Conservation (phyloP, 2,113 vertebrate genomes). For the Callocephalon fimbriatum region DNA sequence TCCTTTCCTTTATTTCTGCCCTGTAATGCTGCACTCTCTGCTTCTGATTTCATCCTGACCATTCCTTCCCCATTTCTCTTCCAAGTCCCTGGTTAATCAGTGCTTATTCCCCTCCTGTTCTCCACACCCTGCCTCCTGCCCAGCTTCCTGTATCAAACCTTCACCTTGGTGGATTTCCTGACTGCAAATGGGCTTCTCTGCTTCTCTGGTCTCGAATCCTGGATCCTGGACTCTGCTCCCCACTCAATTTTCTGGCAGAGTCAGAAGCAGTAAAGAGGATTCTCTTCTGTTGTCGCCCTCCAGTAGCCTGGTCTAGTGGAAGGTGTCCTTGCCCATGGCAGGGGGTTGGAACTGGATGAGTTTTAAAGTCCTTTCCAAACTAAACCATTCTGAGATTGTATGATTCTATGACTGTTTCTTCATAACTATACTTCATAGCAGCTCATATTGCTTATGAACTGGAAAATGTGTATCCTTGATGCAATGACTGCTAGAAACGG, state of each 20-base stretch:
- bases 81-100: not conserved
- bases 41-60: not conserved
- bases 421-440: not conserved
- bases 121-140: rapidly evolving
- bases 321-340: not conserved
- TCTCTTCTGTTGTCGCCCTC: not conserved
- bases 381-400: not conserved
- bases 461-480: not conserved
- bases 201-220: rapidly evolving
- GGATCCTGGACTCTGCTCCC: not conserved
- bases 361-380: not conserved
- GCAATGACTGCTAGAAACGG: not conserved
- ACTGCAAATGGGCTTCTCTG: not conserved
- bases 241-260: not conserved
- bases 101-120: not conserved
- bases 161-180: not conserved
- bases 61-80: not conserved
- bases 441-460: not conserved
- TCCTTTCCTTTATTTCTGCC: not conserved
- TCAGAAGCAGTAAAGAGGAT: not conserved
- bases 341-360: not conserved
- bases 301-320: not conserved
- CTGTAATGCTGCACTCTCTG: not conserved
- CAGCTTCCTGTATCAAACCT: not conserved
- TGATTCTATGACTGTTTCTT: not conserved